These are phyloP conservation scores for Pogonognathellus flavescens DNA, from an alignment of 1,140 invertebrate species.

Conservation along the genomic window DNA sequence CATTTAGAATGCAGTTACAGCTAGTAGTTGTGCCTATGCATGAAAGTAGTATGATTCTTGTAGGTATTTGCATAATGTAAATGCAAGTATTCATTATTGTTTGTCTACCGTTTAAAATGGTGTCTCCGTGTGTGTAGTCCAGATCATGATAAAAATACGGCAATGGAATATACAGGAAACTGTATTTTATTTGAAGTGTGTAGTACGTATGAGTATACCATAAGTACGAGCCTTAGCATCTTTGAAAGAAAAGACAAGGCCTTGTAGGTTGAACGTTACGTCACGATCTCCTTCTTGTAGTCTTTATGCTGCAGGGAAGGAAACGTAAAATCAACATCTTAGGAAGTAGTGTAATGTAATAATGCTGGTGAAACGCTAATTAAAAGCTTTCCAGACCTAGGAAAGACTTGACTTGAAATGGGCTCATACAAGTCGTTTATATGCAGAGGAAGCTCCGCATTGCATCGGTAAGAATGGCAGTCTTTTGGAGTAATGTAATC, in stretches of 20 bases:
- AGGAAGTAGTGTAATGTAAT: not conserved
- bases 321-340: conserved; percentile 37
- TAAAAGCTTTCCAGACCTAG: conserved; percentile 1
- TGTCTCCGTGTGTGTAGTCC: too few species aligned
- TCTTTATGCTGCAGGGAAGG: not conserved
- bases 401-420: not conserved
- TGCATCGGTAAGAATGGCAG: conserved; percentile 6
- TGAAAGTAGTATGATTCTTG: too few species aligned
- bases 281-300: conserved; percentile 21
- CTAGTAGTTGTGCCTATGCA: too few species aligned
- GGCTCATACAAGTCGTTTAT: not conserved
- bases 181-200: too few species aligned
- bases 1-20: too few species aligned
- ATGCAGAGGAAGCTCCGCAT: not conserved
- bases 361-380: conserved; percentile 13
- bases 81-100: too few species aligned
- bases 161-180: too few species aligned
- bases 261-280: not conserved
- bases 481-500: not conserved
- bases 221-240: too few species aligned
- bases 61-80: too few species aligned
- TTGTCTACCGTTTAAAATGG: too few species aligned
- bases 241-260: not conserved
- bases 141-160: too few species aligned
- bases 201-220: too few species aligned